Percentiles rank a stretch among this genome's conserved stretches.
Conservation (phyloP, 1,140 invertebrate species). For the Dicyema japonicum region DNA sequence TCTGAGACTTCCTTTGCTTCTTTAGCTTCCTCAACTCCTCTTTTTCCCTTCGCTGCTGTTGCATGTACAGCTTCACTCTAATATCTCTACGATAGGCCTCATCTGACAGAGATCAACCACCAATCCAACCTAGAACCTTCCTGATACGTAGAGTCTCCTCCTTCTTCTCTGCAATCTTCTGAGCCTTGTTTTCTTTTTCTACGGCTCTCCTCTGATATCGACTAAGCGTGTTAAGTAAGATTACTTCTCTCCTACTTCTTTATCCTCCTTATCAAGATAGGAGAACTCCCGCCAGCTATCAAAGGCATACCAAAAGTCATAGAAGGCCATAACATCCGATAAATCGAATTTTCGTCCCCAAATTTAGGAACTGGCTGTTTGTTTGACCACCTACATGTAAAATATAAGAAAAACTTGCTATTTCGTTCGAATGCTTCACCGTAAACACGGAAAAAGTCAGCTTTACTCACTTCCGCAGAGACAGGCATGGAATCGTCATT, state of each 20-base stretch:
- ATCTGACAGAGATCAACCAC: no score
- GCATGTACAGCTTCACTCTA: no score
- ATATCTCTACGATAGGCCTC: no score
- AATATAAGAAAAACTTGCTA: constrained; percentile 13
- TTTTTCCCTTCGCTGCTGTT: no score
- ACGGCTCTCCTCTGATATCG: constrained; percentile 77
- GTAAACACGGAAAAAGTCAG: constrained; percentile 50
- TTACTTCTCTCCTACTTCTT: constrained; percentile 55
- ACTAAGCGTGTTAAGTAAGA: constrained; percentile 9
- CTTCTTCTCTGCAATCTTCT: constrained; percentile 15
- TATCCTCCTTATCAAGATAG: constrained; percentile 92
- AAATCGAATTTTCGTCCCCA: constrained; percentile 30
- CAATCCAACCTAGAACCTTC: no score
- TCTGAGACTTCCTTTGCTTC: no score
- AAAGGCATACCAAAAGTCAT: constrained; percentile 46
- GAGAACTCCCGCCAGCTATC: constrained; percentile 95
- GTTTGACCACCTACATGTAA: constrained; percentile 53
- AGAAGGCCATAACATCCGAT: constrained; percentile 26
- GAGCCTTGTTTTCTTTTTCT: constrained; percentile 65
- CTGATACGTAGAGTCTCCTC: constrained; percentile 43
- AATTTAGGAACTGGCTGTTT: constrained; percentile 48
- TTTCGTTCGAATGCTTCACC: constrained; percentile 46
- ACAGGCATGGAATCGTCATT: constrained; percentile 55
- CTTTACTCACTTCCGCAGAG: constrained; percentile 32
- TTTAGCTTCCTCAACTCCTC: no score